phyloP scores from a whole-genome alignment of 2,113 vertebrate genomes.

The Pelobates fuscus region DNA sequence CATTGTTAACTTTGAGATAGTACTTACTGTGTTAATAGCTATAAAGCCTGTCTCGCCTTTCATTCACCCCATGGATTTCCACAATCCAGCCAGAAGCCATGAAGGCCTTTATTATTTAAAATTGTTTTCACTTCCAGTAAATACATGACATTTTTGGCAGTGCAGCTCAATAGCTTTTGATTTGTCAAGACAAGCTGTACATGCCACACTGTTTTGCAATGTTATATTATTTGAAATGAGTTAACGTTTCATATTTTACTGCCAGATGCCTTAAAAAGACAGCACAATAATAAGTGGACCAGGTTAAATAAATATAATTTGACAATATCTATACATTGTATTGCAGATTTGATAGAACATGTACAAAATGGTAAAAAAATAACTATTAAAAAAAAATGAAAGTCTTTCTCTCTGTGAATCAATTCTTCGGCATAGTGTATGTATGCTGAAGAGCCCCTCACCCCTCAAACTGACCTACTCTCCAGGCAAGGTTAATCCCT shows the following conservation, averaged over 20 bases:
- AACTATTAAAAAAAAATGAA: too few species aligned
- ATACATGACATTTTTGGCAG: conserved; percentile 23
- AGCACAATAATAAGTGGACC: too few species aligned
- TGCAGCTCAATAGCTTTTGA: conserved; percentile 3
- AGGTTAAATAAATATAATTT: too few species aligned
- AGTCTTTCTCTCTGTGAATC: too few species aligned
- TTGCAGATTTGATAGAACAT: too few species aligned
- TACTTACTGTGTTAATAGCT: not conserved
- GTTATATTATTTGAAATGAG: not conserved
- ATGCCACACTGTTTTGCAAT: conserved; percentile 4
- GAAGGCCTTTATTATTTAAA: not conserved
- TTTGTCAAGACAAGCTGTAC: conserved; percentile 32
- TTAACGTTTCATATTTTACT: not conserved
- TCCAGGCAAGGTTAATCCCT: too few species aligned
- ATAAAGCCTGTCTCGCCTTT: not conserved
- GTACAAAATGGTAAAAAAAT: too few species aligned
- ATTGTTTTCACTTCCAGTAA: conserved; percentile 7
- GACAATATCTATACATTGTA: too few species aligned
- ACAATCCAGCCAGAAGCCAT: not conserved
- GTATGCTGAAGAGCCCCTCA: too few species aligned
- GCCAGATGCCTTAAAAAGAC: not conserved
- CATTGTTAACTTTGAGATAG: too few species aligned
- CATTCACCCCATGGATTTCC: not conserved
- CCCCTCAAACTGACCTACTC: too few species aligned
- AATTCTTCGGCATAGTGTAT: too few species aligned